phyloP scores from a whole-genome alignment of 2,888 invertebrate species.

The Eustalomyia histrio region DNA sequence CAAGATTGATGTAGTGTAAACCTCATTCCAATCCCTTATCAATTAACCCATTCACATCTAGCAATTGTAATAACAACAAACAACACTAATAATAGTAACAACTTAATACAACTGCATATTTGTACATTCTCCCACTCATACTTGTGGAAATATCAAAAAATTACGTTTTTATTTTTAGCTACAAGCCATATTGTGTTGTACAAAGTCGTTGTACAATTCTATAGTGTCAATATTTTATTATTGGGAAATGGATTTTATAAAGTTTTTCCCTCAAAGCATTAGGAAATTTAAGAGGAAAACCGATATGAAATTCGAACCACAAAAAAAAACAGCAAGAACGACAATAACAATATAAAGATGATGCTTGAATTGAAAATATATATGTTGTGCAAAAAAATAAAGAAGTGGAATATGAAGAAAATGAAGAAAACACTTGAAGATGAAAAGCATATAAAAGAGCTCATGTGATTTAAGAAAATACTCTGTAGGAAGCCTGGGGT shows the following conservation, averaged over 20 bases:
- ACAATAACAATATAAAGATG: slow-evolving; percentile 7
- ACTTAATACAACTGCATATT: neutral
- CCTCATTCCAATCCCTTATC: no score
- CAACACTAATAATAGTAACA: neutral
- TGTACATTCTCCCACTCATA: neutral
- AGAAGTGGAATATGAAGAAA: neutral
- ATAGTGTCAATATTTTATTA: slow-evolving; percentile 27
- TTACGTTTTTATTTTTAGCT: slow-evolving; percentile 40
- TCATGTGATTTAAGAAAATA: slow-evolving; percentile 27
- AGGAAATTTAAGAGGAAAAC: slow-evolving; percentile 25
- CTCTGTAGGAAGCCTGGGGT: no score
- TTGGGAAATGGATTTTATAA: slow-evolving; percentile 56
- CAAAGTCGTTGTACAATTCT: neutral
- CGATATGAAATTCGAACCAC: slow-evolving; percentile 25
- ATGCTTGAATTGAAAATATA: neutral
- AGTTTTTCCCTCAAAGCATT: slow-evolving; percentile 50
- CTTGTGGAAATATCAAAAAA: neutral
- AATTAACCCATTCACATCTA: no score
- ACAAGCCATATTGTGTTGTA: slow-evolving; percentile 28
- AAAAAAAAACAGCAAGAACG: slow-evolving; percentile 18
- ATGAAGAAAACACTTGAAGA: slow-evolving; percentile 8
- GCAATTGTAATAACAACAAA: neutral
- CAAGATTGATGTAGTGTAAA: no score
- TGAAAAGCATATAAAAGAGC: neutral
- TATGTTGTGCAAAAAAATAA: neutral